Percentiles rank a stretch among this genome's conserved stretches.
phyloP scores from a whole-genome alignment of 2,888 invertebrate genomes.

The Tachina lurida region DNA sequence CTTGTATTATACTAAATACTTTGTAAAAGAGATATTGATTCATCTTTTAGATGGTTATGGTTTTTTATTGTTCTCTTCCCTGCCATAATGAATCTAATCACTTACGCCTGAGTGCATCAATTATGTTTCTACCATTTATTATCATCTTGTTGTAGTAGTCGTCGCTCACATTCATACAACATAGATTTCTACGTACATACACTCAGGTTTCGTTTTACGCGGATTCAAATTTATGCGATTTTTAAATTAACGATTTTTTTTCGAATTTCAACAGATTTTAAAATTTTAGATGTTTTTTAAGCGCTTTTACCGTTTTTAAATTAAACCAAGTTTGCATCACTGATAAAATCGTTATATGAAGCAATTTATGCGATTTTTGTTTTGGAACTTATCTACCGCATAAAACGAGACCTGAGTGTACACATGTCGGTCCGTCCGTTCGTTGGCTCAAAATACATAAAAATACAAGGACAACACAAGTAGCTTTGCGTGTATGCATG shows the following conservation, averaged over 20 bases:
- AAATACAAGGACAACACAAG: conserved; percentile 2
- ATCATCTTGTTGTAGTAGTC: conserved; percentile 69
- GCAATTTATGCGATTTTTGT: too few species aligned
- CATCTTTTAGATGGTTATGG: conserved; percentile 50
- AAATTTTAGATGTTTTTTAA: too few species aligned
- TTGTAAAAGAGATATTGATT: conserved; percentile 59
- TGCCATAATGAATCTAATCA: conserved; percentile 82
- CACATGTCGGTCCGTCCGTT: conserved; percentile 21
- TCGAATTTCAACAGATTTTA: too few species aligned
- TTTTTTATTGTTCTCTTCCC: conserved; percentile 73
- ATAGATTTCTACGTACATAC: neutral
- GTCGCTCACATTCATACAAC: conserved; percentile 31
- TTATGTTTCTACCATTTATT: conserved; percentile 80
- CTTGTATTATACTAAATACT: neutral
- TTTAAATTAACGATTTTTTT: too few species aligned
- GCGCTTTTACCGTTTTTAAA: too few species aligned
- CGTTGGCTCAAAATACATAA: conserved; percentile 10
- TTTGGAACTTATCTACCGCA: too few species aligned
- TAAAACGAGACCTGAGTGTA: too few species aligned
- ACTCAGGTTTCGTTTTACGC: too few species aligned
- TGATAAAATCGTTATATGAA: too few species aligned
- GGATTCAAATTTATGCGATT: too few species aligned
- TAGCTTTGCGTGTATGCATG: neutral
- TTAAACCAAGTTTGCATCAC: too few species aligned
- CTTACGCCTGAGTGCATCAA: conserved; percentile 83